Evolutionary conservation across 2,888 invertebrate genomes (phyloP).

Genomic region (Ceramica pisi): DNA sequence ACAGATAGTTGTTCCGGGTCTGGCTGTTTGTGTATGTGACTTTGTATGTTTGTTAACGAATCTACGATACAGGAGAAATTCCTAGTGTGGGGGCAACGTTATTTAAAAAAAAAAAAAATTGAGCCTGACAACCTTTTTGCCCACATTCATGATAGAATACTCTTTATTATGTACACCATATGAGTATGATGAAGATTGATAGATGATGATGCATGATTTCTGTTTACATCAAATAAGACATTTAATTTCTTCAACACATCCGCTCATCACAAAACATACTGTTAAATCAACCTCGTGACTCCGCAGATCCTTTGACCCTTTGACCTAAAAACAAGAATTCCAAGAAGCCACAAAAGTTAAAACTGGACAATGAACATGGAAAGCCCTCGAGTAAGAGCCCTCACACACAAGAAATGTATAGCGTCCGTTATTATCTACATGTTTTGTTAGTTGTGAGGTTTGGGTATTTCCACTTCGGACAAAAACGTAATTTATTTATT

Average conservation of each 20-base stretch:
- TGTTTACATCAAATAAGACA: not conserved
- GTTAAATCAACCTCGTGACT: slow-evolving; percentile 12
- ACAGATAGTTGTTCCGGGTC: too few species aligned
- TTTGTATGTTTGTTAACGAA: too few species aligned
- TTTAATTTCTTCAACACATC: not conserved
- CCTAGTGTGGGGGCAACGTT: too few species aligned
- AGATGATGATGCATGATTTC: too few species aligned
- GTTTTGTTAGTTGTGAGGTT: not conserved
- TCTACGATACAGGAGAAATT: too few species aligned
- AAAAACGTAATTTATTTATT: not conserved
- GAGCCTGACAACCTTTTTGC: too few species aligned
- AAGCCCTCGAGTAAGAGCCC: not conserved
- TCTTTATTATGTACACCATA: too few species aligned
- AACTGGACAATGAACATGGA: slow-evolving; percentile 16
- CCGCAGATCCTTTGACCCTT: slow-evolving; percentile 23
- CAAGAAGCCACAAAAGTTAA: slow-evolving; percentile 41
- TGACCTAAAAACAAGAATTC: slow-evolving; percentile 50
- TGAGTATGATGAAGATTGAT: too few species aligned
- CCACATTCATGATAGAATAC: too few species aligned
- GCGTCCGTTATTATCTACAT: not conserved
- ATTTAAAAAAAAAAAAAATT: too few species aligned
- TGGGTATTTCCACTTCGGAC: not conserved
- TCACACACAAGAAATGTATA: not conserved
- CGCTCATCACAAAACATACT: not conserved
- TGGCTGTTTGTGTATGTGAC: too few species aligned